Evolutionary conservation across 2,113 vertebrate species (phyloP), one percentile per base, ranked within the genome.

Genomic region (Acrocephalus kingi): DNA sequence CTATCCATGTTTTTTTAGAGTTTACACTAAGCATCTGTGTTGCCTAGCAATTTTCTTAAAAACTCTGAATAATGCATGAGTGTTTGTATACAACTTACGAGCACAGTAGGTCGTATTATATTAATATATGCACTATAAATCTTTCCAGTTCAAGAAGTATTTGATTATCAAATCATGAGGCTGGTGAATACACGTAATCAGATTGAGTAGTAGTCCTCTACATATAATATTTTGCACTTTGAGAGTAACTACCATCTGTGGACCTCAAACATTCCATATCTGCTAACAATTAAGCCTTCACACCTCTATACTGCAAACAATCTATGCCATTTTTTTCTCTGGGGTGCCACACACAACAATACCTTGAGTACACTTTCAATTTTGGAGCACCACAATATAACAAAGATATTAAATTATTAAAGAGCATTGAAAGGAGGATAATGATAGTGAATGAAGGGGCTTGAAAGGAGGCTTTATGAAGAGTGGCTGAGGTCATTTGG

Each of bases 31-130:
- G 82, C 71, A 80, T 43, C 93, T 92, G 51, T 78, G 87, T 90
- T 96, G 76, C 67, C 73, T 93, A 94, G 89, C 17, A 90, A 94
- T 90, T 93, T 94, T 93, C 84, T 93, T 94, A 71, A 96, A 89
- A 91, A 15, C 23, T 67, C 52, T 97, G 94, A 96, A 95, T 96
- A 95, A 96, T 96, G 56, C 49, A 94, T 93, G 77, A 87, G 76
- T 92, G 63, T 90, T 94, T 94, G 37, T 67, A 74, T 61, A 90
- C 76, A 89, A 80, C 27, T 84, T 93, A 83, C 48, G 84, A 72
- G 63, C 85, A 85, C 8, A 1, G 63, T 74, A 94, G 56, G 37
- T 82, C 89, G 48, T 18, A 84, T 94, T 84, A 59, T 92, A 63
- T 75, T 93, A 97, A 84, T 64, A 95, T 52, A 89, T 88, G 51